Evolutionary conservation across 2,888 invertebrate genomes (phyloP), one percentile per base, ranked within the genome.

Genomic region (Andrena minutula): DNA sequence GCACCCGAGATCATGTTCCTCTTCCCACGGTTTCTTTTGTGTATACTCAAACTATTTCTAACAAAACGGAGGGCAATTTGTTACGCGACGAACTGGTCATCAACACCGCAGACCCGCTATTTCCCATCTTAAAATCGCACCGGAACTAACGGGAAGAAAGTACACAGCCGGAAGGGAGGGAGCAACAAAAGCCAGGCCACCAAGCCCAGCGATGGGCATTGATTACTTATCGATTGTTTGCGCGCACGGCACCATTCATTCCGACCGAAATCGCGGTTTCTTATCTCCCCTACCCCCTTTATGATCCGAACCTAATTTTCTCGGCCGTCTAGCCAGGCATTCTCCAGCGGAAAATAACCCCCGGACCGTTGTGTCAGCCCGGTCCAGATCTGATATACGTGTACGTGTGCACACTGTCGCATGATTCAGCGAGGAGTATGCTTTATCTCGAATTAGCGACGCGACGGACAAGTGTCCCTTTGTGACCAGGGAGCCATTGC

Each of bases 151-250:
- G n/a, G 6, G 7, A 16, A 6, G 12, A 56, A 20, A 23, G 26
- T 58, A 26, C 51, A 70, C 8, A 51, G 26, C 32, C 23, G 28
- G 26, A 64, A 35, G 20, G 5, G 28, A 47, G 8, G 6, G 26
- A 35, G 23, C 23, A 70, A 64, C 49, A 56, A 77, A 77, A 66
- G 77, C 16, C 26, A 1, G 20, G 51, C 20, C 20, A 63, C 6
- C 28, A 30, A 51, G 23, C 23, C 20, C 23, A 71, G 6, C 51
- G 47, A 64, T 60, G 68, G 66, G 70, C 82, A 69, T 84, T 88
- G 88, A 86, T 87, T 82, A 84, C 82, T 86, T 86, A 86, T 87
- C 88, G 86, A 84, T 83, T 87, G 88, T 87, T 88, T 86, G 79
- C 80, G 70, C 56, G 63, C 76, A 65, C 79, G 47, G 60, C 66